Conservation (phyloP, 2,888 invertebrate genomes). For the Melanostoma scalare region DNA sequence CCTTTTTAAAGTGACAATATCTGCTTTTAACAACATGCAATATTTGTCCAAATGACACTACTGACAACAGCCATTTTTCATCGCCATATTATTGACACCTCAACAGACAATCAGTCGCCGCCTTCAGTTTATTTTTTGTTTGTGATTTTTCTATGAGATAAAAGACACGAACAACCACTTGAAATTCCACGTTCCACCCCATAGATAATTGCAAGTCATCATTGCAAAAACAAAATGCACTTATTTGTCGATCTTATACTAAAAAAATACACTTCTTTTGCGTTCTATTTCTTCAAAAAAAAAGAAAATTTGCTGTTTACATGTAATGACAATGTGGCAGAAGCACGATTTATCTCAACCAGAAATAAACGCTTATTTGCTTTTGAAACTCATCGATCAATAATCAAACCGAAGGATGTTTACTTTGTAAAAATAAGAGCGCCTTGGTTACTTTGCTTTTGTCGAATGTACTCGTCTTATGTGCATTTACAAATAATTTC, state of each 20-base stretch:
- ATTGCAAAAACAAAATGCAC: neutral
- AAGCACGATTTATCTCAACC: neutral
- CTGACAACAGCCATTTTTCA: no score
- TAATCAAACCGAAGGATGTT: no score
- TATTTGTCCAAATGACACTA: no score
- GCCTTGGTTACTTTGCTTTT: neutral
- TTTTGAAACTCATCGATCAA: neutral
- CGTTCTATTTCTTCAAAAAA: neutral
- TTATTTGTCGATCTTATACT: neutral
- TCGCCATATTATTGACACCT: no score
- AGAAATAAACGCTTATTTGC: neutral
- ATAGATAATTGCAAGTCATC: neutral
- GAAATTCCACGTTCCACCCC: no score
- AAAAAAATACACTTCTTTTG: neutral
- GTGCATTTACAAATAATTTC: neutral
- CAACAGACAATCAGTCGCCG: no score
- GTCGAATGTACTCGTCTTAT: neutral
- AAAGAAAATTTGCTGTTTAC: neutral
- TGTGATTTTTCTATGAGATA: no score
- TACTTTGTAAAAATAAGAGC: no score
- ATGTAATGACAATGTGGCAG: neutral
- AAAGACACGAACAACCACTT: no score
- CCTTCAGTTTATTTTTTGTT: no score
- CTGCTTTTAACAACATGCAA: no score
- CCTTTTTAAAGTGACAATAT: no score